phyloP scores from a whole-genome alignment of 2,113 vertebrate genomes.

The Semnornis frantzii region DNA sequence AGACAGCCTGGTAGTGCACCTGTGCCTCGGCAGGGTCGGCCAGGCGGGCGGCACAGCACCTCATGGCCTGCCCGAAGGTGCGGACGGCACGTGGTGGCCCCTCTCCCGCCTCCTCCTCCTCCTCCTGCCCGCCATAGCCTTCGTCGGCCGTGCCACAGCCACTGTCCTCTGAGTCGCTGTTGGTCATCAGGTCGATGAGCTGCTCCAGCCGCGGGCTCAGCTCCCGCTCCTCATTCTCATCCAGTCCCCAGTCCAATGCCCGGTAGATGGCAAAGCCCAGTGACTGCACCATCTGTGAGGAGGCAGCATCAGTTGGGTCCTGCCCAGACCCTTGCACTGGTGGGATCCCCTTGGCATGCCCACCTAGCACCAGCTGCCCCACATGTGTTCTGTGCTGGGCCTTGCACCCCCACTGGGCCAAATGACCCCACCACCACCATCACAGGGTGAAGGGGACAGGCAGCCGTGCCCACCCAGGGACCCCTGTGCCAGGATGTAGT shows the following conservation, averaged over 20 bases:
- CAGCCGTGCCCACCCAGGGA: background rate
- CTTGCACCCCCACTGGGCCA: rapidly evolving
- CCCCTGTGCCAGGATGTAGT: rapidly evolving
- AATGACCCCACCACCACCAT: background rate
- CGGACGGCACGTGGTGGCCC: slow-evolving; percentile 70
- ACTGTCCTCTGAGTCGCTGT: slow-evolving; percentile 60
- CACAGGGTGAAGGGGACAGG: rapidly evolving
- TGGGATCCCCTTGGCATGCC: rapidly evolving
- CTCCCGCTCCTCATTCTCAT: slow-evolving; percentile 92
- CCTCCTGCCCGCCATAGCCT: slow-evolving; percentile 91
- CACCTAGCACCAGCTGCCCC: rapidly evolving
- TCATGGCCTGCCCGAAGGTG: slow-evolving; percentile 86
- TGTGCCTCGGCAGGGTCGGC: slow-evolving; percentile 80
- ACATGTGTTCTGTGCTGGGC: rapidly evolving
- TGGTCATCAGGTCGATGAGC: slow-evolving; percentile 93
- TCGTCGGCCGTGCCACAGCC: slow-evolving; percentile 79
- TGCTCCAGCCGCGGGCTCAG: slow-evolving; percentile 90
- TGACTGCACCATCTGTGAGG: slow-evolving; percentile 87
- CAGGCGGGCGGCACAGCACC: slow-evolving; percentile 83
- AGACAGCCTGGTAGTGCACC: slow-evolving; percentile 92
- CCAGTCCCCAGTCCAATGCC: slow-evolving; percentile 95
- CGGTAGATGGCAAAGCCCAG: slow-evolving; percentile 93
- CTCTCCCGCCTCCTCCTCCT: slow-evolving; percentile 78
- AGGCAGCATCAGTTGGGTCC: background rate
- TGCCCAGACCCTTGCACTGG: rapidly evolving